Base-by-base conservation (phyloP, 2,797 vertebrate species). In the Gastrophryne carolinensis region DNA sequence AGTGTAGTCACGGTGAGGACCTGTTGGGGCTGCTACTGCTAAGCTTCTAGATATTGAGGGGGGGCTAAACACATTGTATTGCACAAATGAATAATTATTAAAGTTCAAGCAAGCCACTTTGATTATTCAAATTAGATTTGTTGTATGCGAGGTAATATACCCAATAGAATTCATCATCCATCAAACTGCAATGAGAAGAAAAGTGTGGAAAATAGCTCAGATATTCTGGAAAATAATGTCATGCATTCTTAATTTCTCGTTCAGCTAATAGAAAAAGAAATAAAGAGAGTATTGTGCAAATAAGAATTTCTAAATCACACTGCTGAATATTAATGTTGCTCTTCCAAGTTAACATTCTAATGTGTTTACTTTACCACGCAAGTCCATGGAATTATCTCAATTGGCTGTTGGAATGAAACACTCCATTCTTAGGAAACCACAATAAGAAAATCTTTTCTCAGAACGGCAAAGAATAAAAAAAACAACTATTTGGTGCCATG, bases 261-360 rank as follows among this genome's bases (percentile, higher is more conserved):
- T 70, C 39, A 30, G 34, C 35, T 50, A 78, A 72, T 15, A 58
- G 68, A 49, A 44, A n/a, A 29, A 56, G 58, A 71, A 71, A 77
- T 77, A 77, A 64, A 66, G 58, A 39, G 53, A 72, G 67, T 68
- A 72, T 65, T 78, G 75, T 72, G 75, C 58, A 78, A 64, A 78
- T 78, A 78, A 49, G 74, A 71, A 65, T 65, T 72, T 78, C 68
- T 61, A 72, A 58, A 78, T 72, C 58, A 64, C 44, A 50, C 74
- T 65, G 60, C 34, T 78, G 75, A 78, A 78, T 78, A 78, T 78
- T 78, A 78, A 78, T 78, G 67, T 65, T 60, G 60, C 75, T 72
- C 60, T 72, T 78, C 60, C 71, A 78, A 65, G 75, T 78, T 65
- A 77, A 70, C 74, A 72, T 78, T 72, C 57, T 65, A 65, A 78